phyloP scores from a whole-genome alignment of 2,113 vertebrate species.

The Perognathus longimembris region DNA sequence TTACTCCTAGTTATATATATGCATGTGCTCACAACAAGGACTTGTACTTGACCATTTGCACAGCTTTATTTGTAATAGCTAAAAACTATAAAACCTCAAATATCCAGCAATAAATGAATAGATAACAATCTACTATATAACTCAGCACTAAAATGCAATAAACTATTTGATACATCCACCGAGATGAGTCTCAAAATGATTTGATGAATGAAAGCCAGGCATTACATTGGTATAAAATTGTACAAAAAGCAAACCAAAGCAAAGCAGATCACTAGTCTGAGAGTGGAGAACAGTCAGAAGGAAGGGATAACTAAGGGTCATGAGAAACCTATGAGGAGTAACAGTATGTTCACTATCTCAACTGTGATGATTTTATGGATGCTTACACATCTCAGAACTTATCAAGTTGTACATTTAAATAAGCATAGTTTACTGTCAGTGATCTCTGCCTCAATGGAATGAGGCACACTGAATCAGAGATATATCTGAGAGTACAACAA shows the following conservation, averaged over 20 bases:
- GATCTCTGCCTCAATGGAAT: not conserved
- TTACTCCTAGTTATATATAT: not conserved
- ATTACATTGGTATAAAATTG: not conserved
- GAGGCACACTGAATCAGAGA: not conserved
- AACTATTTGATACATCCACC: not conserved
- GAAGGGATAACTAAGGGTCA: not conserved
- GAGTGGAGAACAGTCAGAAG: too few relatives aligned
- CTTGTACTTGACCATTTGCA: not conserved
- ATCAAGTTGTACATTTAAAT: not conserved
- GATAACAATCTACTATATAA: not conserved
- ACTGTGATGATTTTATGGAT: not conserved
- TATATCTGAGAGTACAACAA: not conserved
- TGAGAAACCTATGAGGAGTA: not conserved
- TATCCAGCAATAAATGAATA: not conserved
- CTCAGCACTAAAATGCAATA: not conserved
- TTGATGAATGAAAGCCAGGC: not conserved
- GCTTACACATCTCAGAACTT: not conserved
- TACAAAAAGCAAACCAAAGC: not conserved
- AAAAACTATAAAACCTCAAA: too few relatives aligned
- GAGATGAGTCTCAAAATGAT: not conserved
- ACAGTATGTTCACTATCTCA: not conserved
- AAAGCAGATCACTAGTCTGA: not conserved
- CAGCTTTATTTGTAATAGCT: too few relatives aligned
- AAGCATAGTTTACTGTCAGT: not conserved
- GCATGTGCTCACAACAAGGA: not conserved